These are phyloP conservation scores for Polylopha cassiicola DNA, from an alignment of 2,888 invertebrate species.

Conservation along the genomic window DNA sequence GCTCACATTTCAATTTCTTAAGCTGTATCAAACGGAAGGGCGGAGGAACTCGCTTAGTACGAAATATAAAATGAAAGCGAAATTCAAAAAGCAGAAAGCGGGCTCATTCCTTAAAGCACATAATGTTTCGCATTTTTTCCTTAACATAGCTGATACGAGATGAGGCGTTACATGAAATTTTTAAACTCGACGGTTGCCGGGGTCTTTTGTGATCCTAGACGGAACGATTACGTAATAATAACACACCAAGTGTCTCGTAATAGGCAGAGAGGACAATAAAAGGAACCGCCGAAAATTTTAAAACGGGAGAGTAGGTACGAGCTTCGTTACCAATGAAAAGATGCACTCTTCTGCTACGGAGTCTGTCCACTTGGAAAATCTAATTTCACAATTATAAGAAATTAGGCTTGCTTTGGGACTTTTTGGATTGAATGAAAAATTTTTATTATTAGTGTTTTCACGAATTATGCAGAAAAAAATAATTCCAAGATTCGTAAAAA, in stretches of 20 bases:
- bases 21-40: conserved; percentile 22
- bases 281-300: conserved; percentile 19
- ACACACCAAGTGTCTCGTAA: conserved; percentile 31
- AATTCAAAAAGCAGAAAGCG: conserved; percentile 29
- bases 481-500: no score
- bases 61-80: conserved; percentile 32
- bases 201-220: conserved; percentile 24
- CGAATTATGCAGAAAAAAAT: no score
- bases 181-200: conserved; percentile 25
- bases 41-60: conserved; percentile 26
- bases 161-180: conserved; percentile 29
- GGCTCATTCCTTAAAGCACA: conserved; percentile 29
- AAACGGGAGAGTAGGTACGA: conserved; percentile 20
- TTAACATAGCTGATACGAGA: conserved; percentile 31
- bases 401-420: no score
- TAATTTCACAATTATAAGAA: no score
- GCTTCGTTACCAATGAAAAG: no score
- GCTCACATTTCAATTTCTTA: conserved; percentile 21
- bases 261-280: conserved; percentile 29
- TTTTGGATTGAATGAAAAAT: no score
- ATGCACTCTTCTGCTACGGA: no score
- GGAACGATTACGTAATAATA: conserved; percentile 31
- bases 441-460: no score
- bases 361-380: no score
- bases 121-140: conserved; percentile 35